Conservation (phyloP, 1,140 invertebrate genomes). For the Daktulosphaira vitifoliae region DNA sequence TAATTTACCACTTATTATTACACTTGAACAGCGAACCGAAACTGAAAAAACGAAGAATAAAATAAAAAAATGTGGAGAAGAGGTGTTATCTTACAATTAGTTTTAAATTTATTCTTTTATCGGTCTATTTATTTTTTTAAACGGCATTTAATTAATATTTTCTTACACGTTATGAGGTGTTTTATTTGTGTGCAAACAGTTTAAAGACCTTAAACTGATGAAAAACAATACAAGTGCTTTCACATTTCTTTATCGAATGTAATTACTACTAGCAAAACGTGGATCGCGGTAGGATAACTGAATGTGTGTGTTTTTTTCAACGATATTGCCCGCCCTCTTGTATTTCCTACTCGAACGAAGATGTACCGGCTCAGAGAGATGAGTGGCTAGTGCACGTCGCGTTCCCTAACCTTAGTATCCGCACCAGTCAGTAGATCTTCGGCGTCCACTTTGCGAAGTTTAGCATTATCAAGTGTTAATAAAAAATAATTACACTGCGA, state of each 20-base stretch:
- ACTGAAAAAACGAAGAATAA: no score
- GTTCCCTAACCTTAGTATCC: background rate
- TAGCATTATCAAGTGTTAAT: background rate
- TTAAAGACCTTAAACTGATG: no score
- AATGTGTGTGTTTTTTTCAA: background rate
- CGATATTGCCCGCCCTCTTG: slow-evolving; percentile 28
- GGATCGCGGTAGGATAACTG: background rate
- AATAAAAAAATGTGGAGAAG: no score
- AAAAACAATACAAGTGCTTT: slow-evolving; percentile 1
- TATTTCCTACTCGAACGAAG: slow-evolving; percentile 29
- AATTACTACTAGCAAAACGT: background rate
- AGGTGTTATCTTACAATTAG: no score
- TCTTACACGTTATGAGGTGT: no score
- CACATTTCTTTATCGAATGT: slow-evolving; percentile 13
- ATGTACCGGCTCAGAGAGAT: slow-evolving; percentile 18
- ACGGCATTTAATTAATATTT: no score
- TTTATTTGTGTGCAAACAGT: no score
- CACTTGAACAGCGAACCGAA: no score
- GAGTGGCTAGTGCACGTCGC: background rate
- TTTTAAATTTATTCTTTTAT: no score
- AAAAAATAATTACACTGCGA: no score
- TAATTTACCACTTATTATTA: no score
- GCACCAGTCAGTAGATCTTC: slow-evolving; percentile 25
- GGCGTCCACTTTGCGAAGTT: slow-evolving; percentile 27
- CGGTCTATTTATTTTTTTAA: no score